Percentiles rank a stretch among this genome's conserved stretches.
These are phyloP conservation scores for Stegostoma tigrinum DNA, from an alignment of 2,113 vertebrate genomes.

Conservation along the genomic window DNA sequence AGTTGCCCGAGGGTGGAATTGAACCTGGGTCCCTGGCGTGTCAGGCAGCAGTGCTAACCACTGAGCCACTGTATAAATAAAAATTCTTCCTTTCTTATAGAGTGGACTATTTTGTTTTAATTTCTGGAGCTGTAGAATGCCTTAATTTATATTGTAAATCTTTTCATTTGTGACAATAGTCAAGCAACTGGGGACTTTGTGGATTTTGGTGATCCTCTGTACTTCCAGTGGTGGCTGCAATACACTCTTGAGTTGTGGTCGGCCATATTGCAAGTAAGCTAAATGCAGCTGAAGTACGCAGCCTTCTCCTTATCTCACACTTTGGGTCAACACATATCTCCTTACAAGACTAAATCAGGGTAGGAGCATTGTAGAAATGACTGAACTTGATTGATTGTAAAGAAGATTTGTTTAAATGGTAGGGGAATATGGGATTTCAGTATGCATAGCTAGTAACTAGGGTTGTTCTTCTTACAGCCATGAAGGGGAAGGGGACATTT, in stretches of 20 bases:
- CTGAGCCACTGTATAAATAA: neutral
- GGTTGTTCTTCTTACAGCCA: neutral
- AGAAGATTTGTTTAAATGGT: neutral
- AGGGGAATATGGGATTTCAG: neutral
- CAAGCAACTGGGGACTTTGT: neutral
- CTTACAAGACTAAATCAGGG: neutral
- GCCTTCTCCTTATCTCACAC: neutral
- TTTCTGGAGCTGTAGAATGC: neutral
- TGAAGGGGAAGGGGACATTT: neutral
- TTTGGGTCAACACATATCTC: neutral
- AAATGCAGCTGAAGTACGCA: neutral
- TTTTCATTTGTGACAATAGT: neutral
- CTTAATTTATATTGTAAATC: neutral
- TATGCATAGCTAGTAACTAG: neutral
- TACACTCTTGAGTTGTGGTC: neutral
- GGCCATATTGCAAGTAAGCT: neutral
- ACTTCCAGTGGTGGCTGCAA: neutral
- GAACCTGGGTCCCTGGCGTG: too few relatives aligned
- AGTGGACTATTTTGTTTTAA: neutral
- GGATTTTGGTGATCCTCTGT: neutral
- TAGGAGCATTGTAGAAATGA: neutral
- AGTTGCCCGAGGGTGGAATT: too few relatives aligned
- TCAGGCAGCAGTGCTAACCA: too few relatives aligned
- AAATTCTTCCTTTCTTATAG: neutral
- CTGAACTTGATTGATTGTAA: neutral